Base-by-base conservation (phyloP, 2,888 invertebrate species). In the Neoascia interrupta region DNA sequence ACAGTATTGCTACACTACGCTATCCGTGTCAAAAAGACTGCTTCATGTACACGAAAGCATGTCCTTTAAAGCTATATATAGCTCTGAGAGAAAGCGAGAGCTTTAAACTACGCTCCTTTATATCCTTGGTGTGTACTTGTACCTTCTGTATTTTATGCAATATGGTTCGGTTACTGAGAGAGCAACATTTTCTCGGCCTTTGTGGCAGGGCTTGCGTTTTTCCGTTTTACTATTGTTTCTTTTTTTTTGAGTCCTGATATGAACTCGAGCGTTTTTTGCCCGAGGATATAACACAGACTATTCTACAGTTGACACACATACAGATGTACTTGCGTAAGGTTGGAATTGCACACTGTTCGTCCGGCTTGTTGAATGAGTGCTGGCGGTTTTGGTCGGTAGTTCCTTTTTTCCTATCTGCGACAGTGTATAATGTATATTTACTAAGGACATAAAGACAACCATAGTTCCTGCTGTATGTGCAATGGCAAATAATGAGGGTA, bases 401-500 rank as follows among this genome's bases (percentile, higher is more conserved):
- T 8, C 10, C 26, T 58, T 11, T 18, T 37, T n/a, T n/a, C n/a
- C n/a, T 16, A 15, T 39, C 19, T 49, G 56, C 18, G 31, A 39
- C 19, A n/a, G n/a, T n/a, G n/a, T n/a, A n/a, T n/a, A 63, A 45
- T 45, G n/a, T n/a, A 45, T 47, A 28, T 61, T 61, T 63, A 51
- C 45, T 70, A 63, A 69, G 63, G 63, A 43, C 37, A 63, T 23
- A 69, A 70, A 47, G 43, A 37, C 21, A 16, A 70, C 45, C 70
- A 16, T 53, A 64, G 53, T 64, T 64, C 53, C 70, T 45, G 54
- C 13, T 64, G 34, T 70, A 15, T n/a, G n/a, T 75, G 36, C 34
- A 64, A 58, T n/a, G 16, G 58, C 58, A 58, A 70, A 64, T 70
- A 76, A 70, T 18, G 37, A 70, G 37, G 45, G 56, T 51, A 21